Conservation (phyloP, 1,140 invertebrate species). For the Pantala flavescens region DNA sequence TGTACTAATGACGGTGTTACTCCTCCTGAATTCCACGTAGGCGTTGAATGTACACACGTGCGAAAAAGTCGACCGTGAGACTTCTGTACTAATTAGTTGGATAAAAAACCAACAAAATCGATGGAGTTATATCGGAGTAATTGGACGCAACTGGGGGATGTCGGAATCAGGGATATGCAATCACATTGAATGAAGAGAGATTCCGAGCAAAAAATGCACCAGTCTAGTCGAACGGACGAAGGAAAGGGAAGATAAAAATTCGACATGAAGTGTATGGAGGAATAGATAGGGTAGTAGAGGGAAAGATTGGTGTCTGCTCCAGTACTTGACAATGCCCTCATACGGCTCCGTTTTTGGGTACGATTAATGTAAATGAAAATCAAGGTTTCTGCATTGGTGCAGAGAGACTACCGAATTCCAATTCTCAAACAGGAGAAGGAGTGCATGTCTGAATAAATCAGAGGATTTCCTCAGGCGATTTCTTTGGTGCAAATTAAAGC, state of each 20-base stretch:
- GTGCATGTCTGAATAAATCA: not conserved
- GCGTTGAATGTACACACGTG: no score
- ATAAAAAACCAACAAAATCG: no score
- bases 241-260: not conserved
- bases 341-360: not conserved
- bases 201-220: no score
- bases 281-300: not conserved
- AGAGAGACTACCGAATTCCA: not conserved
- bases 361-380: constrained; percentile 5
- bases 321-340: constrained; percentile 8
- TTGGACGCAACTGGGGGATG: not conserved
- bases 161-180: no score
- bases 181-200: no score
- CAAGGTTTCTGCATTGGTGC: not conserved
- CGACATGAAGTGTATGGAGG: not conserved
- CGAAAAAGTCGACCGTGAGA: no score
- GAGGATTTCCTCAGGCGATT: not conserved
- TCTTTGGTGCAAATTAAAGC: not conserved
- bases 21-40: no score
- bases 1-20: no score
- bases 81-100: no score
- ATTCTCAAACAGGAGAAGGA: not conserved
- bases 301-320: not conserved
- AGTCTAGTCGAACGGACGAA: not conserved
- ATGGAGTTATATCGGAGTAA: not conserved